Base-by-base conservation (phyloP, 23 tunicate genomes). In the Halocynthia aurantium region DNA sequence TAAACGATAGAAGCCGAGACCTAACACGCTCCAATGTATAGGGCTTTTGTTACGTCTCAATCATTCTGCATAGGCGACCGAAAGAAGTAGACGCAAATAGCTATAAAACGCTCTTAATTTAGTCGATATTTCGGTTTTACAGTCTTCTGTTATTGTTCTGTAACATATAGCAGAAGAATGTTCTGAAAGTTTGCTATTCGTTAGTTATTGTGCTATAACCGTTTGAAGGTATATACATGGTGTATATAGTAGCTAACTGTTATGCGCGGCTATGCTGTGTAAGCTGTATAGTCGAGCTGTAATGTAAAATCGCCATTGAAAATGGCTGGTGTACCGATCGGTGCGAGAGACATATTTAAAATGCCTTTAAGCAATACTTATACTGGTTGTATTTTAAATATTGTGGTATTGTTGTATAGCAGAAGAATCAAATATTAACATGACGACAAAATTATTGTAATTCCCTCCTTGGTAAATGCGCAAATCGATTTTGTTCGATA, bases 31-130 rank as follows among this genome's bases (percentile, higher is more conserved):
- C 82, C 75, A 70, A 78, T 70, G 75, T 68, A 77, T 78, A 64
- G 72, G 70, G 70, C 86, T 77, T 80, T 85, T 89, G 84, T 89
- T 83, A 80, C 96, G 96, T 89, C 75, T 85, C 84, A 69, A 70
- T 81, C 81, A 80, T 72, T 83, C 67, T 71, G 73, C 80, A 73
- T 78, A 61, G 84, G 83, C 61, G 72, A 77, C 84, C 81, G 81
- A 72, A 81, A 88, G 83, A 73, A 78, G 80, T 44, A 68, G 53
- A 78, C 82, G 69, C 31, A 80, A 78, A 62, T 57, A 50, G 82
- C 62, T 70, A 70, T 57, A 50, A 19, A 8, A 54, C 56, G 56
- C 22, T 44, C 22, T 64, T 4, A 74, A 53, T 54, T 53, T 8
- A 20, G 31, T 13, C 62, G 22, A 54, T 54, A 51, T 74, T 74